Base-by-base conservation (phyloP, 2,113 vertebrate species). In the Pelusios castaneus region DNA sequence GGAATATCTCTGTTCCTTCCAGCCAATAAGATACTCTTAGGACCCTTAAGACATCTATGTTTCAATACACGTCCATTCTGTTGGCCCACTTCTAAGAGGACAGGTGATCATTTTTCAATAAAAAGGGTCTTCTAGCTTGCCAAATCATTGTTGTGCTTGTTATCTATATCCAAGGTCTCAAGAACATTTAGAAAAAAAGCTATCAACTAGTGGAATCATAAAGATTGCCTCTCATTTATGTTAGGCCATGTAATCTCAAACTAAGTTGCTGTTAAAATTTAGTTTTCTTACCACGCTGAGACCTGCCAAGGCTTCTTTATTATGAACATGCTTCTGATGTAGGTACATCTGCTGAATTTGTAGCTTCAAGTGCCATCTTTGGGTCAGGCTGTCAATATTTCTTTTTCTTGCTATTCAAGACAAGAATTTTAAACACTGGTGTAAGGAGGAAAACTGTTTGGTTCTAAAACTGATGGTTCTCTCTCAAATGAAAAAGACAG, bases 191-290 rank as follows among this genome's bases (percentile, higher is more conserved):
- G 93, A 85, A 96, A 95, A 95, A 96, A 89, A 95, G 90, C 96
- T 96, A 95, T 96, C 93, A 95, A 95, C 95, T 97, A 67, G 92
- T 63, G 90, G 93, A 93, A 92, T 75, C n/a, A 27, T 67, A 43
- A 73, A 90, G 95, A 91, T 80, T 96, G 91, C 96, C 90, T 95
- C 96, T 95, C 93, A 93, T 97, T 97, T 97, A 95, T 85, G 95
- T 95, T 95, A 97, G 94, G 80, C 96, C 97, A 96, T 96, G 84
- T 90, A 96, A 95, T 95, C 96, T 97, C 94, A 91, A 90, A 95
- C 97, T 43, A 95, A 97, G 92, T 97, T 95, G 95, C 93, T 80
- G 38, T 93, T 80, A 34, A 38, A 82, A 93, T 94, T 97, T 95
- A 94, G 96, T 97, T 94, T 89, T 82, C 91, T 90, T 90, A 82